Evolutionary conservation across 2,797 vertebrate species (phyloP).

Genomic region (Coranthus polyacanthus): DNA sequence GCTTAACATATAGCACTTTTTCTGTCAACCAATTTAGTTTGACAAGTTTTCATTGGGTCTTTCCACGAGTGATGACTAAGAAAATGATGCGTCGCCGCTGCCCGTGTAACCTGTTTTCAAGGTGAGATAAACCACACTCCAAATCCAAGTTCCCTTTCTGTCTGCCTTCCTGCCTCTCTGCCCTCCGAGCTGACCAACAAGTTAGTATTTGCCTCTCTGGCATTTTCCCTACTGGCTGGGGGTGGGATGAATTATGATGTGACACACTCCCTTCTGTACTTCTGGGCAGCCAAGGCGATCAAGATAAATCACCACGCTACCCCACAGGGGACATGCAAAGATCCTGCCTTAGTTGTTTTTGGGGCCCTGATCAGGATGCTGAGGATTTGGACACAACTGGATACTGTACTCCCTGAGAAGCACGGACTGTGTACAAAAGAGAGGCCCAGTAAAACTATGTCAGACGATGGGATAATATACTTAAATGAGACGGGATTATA

Average conservation of each 20-base stretch:
- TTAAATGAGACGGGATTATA: slow-evolving; percentile 54
- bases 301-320: slow-evolving; percentile 74
- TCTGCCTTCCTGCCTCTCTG: slow-evolving; percentile 27
- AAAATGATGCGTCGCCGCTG: slow-evolving; percentile 1
- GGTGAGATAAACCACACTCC: slow-evolving; percentile 11
- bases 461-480: slow-evolving; percentile 52
- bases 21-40: not conserved
- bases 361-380: slow-evolving; percentile 60
- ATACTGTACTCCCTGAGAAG: slow-evolving; percentile 51
- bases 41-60: not conserved
- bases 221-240: slow-evolving; percentile 65
- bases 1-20: too few species aligned
- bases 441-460: slow-evolving; percentile 39
- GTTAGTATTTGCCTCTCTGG: slow-evolving; percentile 73
- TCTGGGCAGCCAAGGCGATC: slow-evolving; percentile 69
- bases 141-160: slow-evolving; percentile 23
- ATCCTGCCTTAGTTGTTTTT: slow-evolving; percentile 70
- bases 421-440: slow-evolving; percentile 32
- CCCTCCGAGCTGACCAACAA: slow-evolving; percentile 60
- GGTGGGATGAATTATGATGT: slow-evolving; percentile 78
- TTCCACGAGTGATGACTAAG: not conserved
- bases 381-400: slow-evolving; percentile 62
- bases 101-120: slow-evolving; percentile 20
- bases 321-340: slow-evolving; percentile 60
- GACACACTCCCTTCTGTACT: slow-evolving; percentile 74